A percentile compares a stretch with the other conserved stretches of the same genome.
phyloP scores from a whole-genome alignment of 53 echinoderm and acorn worm genomes.

The Pentamera pediparva region DNA sequence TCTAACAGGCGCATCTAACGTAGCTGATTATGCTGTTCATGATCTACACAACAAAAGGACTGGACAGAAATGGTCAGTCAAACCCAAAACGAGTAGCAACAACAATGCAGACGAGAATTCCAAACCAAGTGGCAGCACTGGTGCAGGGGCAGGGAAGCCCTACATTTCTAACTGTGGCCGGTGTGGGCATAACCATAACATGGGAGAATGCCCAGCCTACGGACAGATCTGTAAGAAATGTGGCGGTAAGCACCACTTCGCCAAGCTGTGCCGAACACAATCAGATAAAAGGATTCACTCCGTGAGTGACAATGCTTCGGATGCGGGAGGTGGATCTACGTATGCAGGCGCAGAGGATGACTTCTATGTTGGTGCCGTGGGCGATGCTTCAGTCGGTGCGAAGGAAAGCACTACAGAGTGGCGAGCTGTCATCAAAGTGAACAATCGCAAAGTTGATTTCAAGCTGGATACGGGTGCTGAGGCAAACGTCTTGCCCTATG shows the following conservation, averaged over 20 bases:
- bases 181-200: constrained; percentile 8
- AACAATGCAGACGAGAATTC: no score
- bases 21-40: not conserved
- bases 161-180: constrained; percentile 15
- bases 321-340: not conserved
- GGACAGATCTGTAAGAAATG: constrained; percentile 2
- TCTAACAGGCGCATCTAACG: not conserved
- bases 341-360: not conserved
- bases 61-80: no score
- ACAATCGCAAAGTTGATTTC: constrained; percentile 16
- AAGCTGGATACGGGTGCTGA: constrained; percentile 55
- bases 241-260: not conserved
- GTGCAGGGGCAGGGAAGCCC: constrained; percentile 6
- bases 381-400: no score
- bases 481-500: constrained; percentile 45
- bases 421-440: constrained; percentile 12
- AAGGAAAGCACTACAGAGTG: constrained; percentile 27
- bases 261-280: not conserved
- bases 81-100: not conserved
- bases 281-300: not conserved
- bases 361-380: constrained; percentile 2
- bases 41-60: not conserved
- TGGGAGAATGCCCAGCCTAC: constrained; percentile 13
- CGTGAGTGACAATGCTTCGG: not conserved
- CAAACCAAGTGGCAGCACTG: not conserved